Conservation (phyloP, 2,888 invertebrate genomes). For the Apocheima hispidaria region DNA sequence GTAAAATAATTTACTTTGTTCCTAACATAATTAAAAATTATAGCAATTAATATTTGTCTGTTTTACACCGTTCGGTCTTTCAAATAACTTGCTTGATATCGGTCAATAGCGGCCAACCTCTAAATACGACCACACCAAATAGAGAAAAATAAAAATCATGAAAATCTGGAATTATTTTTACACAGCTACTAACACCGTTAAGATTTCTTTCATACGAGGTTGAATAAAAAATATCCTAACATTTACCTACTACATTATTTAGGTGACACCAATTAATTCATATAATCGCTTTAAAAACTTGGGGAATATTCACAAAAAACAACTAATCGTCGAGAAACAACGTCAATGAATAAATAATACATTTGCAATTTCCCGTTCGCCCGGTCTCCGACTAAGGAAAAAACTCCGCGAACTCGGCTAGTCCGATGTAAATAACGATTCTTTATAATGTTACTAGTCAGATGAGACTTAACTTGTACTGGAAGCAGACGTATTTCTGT, state of each 20-base stretch:
- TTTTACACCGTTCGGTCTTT: background rate
- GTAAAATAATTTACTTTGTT: background rate
- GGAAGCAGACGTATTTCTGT: constrained; percentile 48
- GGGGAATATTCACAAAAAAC: constrained; percentile 8
- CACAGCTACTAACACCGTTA: too few relatives aligned
- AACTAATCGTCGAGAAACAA: constrained; percentile 10
- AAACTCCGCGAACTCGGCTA: constrained; percentile 32
- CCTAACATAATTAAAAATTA: background rate
- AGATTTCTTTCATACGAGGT: too few relatives aligned
- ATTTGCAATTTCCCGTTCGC: constrained; percentile 43
- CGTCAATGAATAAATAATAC: constrained; percentile 30
- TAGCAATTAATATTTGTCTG: background rate
- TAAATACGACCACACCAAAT: background rate
- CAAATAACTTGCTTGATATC: background rate
- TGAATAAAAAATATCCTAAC: background rate
- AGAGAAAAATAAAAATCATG: background rate
- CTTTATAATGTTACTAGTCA: constrained; percentile 46
- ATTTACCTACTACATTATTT: background rate
- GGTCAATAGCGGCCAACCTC: too few relatives aligned
- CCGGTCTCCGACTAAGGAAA: constrained; percentile 41
- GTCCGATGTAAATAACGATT: constrained; percentile 46
- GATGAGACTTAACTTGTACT: constrained; percentile 40
- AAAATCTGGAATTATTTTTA: constrained; percentile 1
- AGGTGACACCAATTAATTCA: background rate
- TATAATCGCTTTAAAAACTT: background rate